Percentiles rank a stretch among this genome's conserved stretches.
phyloP scores from a whole-genome alignment of 2,888 invertebrate species.

The Gibbula magus region DNA sequence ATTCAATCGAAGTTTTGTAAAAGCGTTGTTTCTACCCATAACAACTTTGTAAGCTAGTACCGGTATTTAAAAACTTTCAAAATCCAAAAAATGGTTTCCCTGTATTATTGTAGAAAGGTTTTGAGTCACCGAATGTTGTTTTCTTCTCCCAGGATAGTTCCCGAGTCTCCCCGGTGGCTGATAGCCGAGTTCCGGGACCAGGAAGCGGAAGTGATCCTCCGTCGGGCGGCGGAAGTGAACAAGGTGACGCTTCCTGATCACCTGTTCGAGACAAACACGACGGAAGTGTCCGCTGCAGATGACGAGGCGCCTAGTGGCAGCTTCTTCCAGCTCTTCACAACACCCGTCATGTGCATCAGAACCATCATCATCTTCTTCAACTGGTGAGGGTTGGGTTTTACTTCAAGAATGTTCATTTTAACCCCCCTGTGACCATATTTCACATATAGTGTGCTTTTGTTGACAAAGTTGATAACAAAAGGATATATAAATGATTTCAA shows the following conservation, averaged over 20 bases:
- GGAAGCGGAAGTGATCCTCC: conserved; percentile 18
- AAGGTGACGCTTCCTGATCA: background rate
- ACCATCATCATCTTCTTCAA: conserved; percentile 77
- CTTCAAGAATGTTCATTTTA: background rate
- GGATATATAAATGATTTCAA: no score
- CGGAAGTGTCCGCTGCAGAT: background rate
- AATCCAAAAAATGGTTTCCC: no score
- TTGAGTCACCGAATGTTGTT: background rate
- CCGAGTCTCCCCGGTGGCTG: conserved; percentile 27
- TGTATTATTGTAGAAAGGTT: no score
- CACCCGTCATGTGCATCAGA: conserved; percentile 31
- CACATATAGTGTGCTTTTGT: background rate
- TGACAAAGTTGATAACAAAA: background rate
- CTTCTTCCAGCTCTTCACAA: conserved; percentile 39
- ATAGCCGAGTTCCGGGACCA: background rate
- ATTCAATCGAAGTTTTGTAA: no score
- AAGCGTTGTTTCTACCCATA: no score
- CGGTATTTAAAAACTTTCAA: no score
- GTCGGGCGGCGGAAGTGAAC: background rate
- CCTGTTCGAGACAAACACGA: background rate
- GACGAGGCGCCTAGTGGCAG: background rate
- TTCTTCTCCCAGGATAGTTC: conserved; percentile 11
- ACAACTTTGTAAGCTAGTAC: no score
- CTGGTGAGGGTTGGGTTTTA: conserved; percentile 75
- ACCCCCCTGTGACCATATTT: background rate